Conservation (phyloP, 92 coral and sea anemone species). For the Parazoanthus darwini region DNA sequence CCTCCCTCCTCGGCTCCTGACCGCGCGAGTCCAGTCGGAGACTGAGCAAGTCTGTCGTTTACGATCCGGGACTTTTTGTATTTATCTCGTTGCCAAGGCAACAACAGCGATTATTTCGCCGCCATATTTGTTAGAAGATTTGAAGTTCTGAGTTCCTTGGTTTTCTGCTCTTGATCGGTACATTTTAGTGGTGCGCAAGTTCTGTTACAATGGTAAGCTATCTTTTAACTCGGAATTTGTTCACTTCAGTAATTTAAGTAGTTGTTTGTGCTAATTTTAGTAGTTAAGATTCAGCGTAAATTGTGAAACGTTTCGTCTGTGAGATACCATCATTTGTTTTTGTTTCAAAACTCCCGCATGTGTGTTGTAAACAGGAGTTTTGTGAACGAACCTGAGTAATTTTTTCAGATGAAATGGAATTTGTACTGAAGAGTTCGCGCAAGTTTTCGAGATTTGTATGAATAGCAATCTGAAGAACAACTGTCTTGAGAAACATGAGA, state of each 20-base stretch:
- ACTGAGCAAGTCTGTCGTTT: conserved; percentile 21
- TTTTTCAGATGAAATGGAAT: not conserved
- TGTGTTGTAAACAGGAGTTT: not conserved
- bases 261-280: not conserved
- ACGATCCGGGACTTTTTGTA: conserved; percentile 53
- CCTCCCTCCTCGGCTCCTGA: not conserved
- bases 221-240: not conserved
- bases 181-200: not conserved
- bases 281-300: no score
- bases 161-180: not conserved
- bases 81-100: conserved; percentile 51
- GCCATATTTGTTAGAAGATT: conserved; percentile 53
- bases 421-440: not conserved
- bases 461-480: no score
- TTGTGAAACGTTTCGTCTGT: no score
- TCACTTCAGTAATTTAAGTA: not conserved
- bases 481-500: no score
- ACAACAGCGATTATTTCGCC: conserved; percentile 45
- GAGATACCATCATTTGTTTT: not conserved
- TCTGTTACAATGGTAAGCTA: conserved; percentile 5
- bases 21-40: not conserved
- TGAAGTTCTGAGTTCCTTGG: not conserved
- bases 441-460: not conserved
- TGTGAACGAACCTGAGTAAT: not conserved
- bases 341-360: not conserved